Conservation (phyloP, 1,140 invertebrate species). For the Pentalonia nigronervosa region DNA sequence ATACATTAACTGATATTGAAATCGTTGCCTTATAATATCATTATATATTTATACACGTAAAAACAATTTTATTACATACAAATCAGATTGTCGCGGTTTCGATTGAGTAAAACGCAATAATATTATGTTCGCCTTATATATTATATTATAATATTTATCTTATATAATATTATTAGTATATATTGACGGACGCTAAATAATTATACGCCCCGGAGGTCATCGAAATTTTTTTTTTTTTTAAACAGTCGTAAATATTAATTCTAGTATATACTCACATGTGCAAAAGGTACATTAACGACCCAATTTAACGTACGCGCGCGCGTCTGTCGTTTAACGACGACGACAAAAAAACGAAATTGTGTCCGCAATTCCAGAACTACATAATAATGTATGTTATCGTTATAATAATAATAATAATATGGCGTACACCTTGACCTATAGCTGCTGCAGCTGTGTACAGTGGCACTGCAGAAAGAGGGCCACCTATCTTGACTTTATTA, state of each 20-base stretch:
- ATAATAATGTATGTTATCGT: not conserved
- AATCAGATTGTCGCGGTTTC: not conserved
- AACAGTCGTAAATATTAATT: not conserved
- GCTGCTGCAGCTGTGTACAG: not conserved
- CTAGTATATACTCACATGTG: not conserved
- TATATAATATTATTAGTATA: not conserved
- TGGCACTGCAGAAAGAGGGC: not conserved
- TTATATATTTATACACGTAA: not conserved
- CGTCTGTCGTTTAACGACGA: not conserved
- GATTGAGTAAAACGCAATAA: not conserved
- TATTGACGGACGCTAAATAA: not conserved
- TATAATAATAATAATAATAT: slow-evolving; percentile 6
- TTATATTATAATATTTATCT: not conserved
- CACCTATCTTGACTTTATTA: not conserved
- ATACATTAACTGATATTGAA: not conserved
- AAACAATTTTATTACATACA: not conserved
- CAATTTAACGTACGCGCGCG: not conserved
- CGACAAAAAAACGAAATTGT: slow-evolving; percentile 2
- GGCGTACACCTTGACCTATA: not conserved
- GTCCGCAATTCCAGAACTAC: slow-evolving; percentile 6
- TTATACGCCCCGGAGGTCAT: not conserved
- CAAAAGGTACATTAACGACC: not conserved
- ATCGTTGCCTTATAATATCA: not conserved
- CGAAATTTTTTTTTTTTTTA: not conserved
- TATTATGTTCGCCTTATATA: not conserved